Base-by-base conservation (phyloP, 2,797 vertebrate species). In the Peromyscus nudipes region DNA sequence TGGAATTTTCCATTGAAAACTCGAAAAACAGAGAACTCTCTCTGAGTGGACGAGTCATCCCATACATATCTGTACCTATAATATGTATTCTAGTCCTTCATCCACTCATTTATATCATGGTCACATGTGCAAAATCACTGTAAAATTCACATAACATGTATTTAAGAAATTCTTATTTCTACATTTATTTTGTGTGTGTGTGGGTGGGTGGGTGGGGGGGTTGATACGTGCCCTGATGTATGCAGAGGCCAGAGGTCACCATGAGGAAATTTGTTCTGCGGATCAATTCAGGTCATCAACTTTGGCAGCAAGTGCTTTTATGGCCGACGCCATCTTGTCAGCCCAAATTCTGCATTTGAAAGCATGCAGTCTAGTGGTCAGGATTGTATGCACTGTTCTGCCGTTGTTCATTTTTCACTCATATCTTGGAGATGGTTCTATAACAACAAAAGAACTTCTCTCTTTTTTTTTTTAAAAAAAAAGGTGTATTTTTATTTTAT, bases 1-100 rank as follows among this genome's bases (percentile, higher is more conserved):
- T 91, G 83, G 84, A 81, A 69, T 82, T 92, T 89, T 76, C 79
- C 62, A 83, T 79, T 60, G 46, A 79, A 77, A 93, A 77, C 29
- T 12, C 40, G n/a, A 6, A 31, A 71, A 93, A 31, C n/a, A 86
- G 84, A 85, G 75, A 79, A 21, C 69, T 65, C 52, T 89, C 43
- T 37, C 4, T 81, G 76, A 40, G 65, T 13, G 34, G 13, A 69
- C 10, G 55, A 37, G 19, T 37, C 34, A 40, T 73, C 81, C 40
- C 49, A 95, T 19, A 17, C 67, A 73, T n/a, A 82, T 43, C 14
- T 88, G 17, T 92, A 92, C 80, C 86, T 65, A 16, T 40, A 71
- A 80, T 27, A 69, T 27, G 16, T 9, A 71, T 96, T 86, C 57
- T 82, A 86, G 29, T 85, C 43, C 64, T 85, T 57, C 34, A 80